Evolutionary conservation across 2,888 invertebrate genomes (phyloP).

Genomic region (Hydraecia micacea): DNA sequence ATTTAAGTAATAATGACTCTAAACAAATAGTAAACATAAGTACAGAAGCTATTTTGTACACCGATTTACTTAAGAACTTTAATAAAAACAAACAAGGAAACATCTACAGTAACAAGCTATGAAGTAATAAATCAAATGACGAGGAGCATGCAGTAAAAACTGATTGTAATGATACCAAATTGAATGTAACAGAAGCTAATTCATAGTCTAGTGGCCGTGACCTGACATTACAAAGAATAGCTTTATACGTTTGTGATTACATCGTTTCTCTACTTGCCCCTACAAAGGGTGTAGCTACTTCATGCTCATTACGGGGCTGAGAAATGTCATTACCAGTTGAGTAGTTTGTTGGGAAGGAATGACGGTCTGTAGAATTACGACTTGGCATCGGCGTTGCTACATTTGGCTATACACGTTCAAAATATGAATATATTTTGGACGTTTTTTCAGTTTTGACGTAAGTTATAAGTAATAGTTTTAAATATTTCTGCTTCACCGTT

Average conservation of each 20-base stretch:
- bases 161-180: conserved; percentile 72
- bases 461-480: neutral
- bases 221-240: conserved; percentile 59
- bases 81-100: conserved; percentile 39
- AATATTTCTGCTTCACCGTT: neutral
- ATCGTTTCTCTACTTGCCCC: conserved; percentile 41
- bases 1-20: conserved; percentile 20
- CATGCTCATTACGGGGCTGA: conserved; percentile 33
- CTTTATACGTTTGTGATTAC: conserved; percentile 52
- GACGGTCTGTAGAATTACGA: conserved; percentile 19
- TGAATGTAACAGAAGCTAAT: conserved; percentile 70
- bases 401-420: neutral
- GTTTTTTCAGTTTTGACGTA: neutral
- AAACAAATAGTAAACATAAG: conserved; percentile 18
- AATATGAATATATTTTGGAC: neutral
- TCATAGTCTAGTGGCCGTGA: conserved; percentile 67
- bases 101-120: conserved; percentile 13
- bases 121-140: conserved; percentile 61
- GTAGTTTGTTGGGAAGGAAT: conserved; percentile 17
- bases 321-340: conserved; percentile 48
- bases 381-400: conserved; percentile 1
- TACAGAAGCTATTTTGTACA: conserved; percentile 6
- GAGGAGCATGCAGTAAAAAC: conserved; percentile 62
- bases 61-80: conserved; percentile 5
- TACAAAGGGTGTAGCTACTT: conserved; percentile 46